These are phyloP conservation scores for Megaceryle torquata DNA, from an alignment of 2,113 vertebrate genomes.

Conservation along the genomic window DNA sequence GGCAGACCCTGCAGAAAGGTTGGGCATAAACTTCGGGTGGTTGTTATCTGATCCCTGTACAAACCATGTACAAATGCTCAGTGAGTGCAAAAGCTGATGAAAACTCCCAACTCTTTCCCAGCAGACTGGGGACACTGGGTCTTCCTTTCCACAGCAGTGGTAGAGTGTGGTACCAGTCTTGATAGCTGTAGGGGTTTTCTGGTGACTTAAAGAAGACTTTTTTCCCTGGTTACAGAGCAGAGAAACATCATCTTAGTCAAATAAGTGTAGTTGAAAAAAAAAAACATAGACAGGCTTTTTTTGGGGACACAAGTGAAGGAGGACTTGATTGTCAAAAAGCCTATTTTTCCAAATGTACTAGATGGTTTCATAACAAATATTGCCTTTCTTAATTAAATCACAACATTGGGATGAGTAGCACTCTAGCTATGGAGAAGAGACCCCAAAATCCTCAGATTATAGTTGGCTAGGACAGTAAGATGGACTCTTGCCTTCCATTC, in stretches of 20 bases:
- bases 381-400: neutral
- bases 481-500: neutral
- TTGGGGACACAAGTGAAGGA: neutral
- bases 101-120: neutral
- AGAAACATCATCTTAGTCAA: neutral
- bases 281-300: neutral
- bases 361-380: neutral
- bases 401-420: accelerated
- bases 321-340: neutral
- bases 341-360: neutral
- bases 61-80: neutral
- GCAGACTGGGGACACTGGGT: neutral
- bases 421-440: neutral
- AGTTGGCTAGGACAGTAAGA: neutral
- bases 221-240: neutral
- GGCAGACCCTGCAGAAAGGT: neutral
- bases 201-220: neutral
- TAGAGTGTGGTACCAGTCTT: neutral
- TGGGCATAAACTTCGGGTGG: neutral
- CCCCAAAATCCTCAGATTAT: neutral
- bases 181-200: neutral
- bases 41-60: neutral
- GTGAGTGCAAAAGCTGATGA: neutral
- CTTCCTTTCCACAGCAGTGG: neutral
- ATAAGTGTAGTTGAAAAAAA: neutral